A percentile compares a stretch with the other conserved stretches of the same genome.
Conservation (phyloP, 2,797 vertebrate species). For the Hoplostethus mediterraneus region DNA sequence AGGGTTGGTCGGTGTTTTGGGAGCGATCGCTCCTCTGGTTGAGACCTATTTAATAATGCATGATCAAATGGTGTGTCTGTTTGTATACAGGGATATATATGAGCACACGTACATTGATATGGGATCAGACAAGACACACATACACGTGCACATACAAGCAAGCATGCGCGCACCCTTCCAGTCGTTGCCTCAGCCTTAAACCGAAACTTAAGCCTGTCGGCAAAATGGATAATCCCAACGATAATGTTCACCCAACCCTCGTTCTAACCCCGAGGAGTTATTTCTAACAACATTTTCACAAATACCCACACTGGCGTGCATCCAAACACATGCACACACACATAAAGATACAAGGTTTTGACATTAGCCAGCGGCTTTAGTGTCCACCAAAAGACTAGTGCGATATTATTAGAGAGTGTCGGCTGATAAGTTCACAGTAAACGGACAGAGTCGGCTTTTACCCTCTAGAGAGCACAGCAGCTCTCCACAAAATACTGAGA, state of each 20-base stretch:
- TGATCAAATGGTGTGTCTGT: slow-evolving; percentile 21
- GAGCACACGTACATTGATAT: no score
- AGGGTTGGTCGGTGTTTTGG: slow-evolving; percentile 28
- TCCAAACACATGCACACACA: not conserved
- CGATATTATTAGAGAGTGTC: slow-evolving; percentile 36
- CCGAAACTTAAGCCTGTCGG: not conserved
- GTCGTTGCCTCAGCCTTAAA: no score
- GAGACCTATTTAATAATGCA: slow-evolving; percentile 68
- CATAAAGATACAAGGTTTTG: slow-evolving; percentile 16
- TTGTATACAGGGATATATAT: not conserved
- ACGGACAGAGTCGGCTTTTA: not conserved
- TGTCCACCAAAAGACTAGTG: slow-evolving; percentile 30
- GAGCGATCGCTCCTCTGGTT: slow-evolving; percentile 20
- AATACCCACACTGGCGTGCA: slow-evolving; percentile 3
- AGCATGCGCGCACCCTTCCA: no score
- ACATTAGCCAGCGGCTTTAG: slow-evolving; percentile 36
- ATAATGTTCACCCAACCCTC: slow-evolving; percentile 31
- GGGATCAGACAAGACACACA: no score
- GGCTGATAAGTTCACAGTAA: slow-evolving; percentile 32
- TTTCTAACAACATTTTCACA: not conserved
- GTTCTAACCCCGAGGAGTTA: slow-evolving; percentile 15
- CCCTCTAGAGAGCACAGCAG: not conserved
- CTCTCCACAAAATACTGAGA: not conserved
- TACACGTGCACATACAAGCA: no score
- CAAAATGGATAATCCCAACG: slow-evolving; percentile 8